phyloP scores from a whole-genome alignment of 2,888 invertebrate species.

The Drosophila subquinaria region DNA sequence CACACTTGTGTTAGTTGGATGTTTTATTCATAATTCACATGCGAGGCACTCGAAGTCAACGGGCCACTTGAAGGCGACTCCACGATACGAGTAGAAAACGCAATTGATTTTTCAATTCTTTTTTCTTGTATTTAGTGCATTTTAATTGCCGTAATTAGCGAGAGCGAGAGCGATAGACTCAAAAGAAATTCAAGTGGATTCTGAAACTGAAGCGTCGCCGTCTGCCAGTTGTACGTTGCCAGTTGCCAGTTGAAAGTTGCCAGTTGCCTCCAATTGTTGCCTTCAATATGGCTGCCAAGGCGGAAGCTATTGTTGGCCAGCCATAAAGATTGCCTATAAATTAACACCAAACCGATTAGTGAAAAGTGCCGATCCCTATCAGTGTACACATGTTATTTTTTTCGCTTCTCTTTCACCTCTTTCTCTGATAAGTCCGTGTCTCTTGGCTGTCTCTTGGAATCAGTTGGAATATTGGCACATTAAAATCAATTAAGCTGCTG shows the following conservation, averaged over 20 bases:
- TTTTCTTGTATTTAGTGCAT: conserved; percentile 76
- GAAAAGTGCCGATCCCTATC: conserved; percentile 77
- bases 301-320: conserved; percentile 71
- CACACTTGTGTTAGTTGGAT: conserved; percentile 49
- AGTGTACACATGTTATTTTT: conserved; percentile 69
- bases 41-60: conserved; percentile 64
- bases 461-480: conserved; percentile 71
- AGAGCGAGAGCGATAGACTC: conserved; percentile 52
- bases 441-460: conserved; percentile 13
- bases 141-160: conserved; percentile 82
- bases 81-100: conserved; percentile 3
- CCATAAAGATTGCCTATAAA: conserved; percentile 75
- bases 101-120: conserved; percentile 57
- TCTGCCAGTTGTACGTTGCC: conserved; percentile 25
- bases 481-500: conserved; percentile 72
- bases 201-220: conserved; percentile 52
- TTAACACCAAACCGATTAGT: conserved; percentile 82
- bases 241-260: conserved; percentile 9
- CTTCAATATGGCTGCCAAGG: conserved; percentile 71
- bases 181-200: conserved; percentile 67
- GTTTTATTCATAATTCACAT: conserved; percentile 71
- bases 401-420: conserved; percentile 1
- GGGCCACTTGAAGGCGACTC: conserved; percentile 72
- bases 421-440: conserved; percentile 5
- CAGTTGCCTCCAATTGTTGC: conserved; percentile 15